Conservation (phyloP, 2,888 invertebrate species). For the Monopis laevigella region DNA sequence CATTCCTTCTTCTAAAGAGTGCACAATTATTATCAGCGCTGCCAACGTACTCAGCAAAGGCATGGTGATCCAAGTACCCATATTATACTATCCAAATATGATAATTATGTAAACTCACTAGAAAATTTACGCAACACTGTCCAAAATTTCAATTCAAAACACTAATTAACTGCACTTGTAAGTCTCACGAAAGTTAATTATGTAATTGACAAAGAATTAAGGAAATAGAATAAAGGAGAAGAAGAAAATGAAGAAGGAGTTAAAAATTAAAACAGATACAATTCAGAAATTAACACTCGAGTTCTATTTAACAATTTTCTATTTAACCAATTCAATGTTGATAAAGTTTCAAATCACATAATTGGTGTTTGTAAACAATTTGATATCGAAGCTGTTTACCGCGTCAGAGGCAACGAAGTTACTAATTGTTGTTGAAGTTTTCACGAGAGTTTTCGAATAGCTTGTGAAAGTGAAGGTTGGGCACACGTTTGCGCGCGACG, state of each 20-base stretch:
- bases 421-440: slow-evolving; percentile 30
- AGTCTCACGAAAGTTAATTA: no score
- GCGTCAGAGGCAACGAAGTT: slow-evolving; percentile 26
- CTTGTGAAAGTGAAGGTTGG: slow-evolving; percentile 46
- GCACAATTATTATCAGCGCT: slow-evolving; percentile 56
- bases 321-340: no score
- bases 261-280: background rate
- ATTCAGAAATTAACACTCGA: no score
- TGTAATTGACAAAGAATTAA: background rate
- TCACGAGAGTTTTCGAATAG: slow-evolving; percentile 36
- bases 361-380: slow-evolving; percentile 39
- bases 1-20: slow-evolving; percentile 49
- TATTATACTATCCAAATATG: slow-evolving; percentile 34
- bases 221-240: background rate
- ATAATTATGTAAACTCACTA: no score
- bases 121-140: background rate
- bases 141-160: no score
- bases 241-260: background rate
- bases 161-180: no score
- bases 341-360: slow-evolving; percentile 34
- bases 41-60: slow-evolving; percentile 56
- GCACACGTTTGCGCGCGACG: slow-evolving; percentile 47
- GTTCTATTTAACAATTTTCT: no score
- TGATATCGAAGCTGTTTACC: slow-evolving; percentile 27
- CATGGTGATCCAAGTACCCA: slow-evolving; percentile 53